A percentile compares a stretch with the other conserved stretches of the same genome.
These are phyloP conservation scores for Diachrysia chrysitis DNA, from an alignment of 2,888 invertebrate species.

Conservation along the genomic window DNA sequence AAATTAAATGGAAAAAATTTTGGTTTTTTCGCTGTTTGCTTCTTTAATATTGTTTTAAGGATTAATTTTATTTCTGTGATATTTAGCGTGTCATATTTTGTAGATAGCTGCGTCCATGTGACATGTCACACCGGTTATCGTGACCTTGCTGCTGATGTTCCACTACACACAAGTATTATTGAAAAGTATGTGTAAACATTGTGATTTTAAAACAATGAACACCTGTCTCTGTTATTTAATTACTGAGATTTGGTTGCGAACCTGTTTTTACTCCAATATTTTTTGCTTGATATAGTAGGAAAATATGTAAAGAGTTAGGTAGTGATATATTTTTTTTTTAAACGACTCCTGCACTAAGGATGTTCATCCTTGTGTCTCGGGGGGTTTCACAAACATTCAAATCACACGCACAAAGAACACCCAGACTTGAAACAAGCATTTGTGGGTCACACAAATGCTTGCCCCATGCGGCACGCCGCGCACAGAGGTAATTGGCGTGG, in stretches of 20 bases:
- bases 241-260: background rate
- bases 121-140: constrained; percentile 18
- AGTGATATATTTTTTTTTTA: too few relatives aligned
- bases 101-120: background rate
- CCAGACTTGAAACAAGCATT: too few relatives aligned
- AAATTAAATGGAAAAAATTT: background rate
- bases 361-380: too few relatives aligned
- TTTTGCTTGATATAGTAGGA: background rate
- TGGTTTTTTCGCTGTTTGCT: too few relatives aligned
- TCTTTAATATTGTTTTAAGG: constrained; percentile 1
- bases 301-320: background rate
- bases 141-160: constrained; percentile 30
- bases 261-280: background rate
- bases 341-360: too few relatives aligned
- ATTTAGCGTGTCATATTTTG: background rate
- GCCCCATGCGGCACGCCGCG: too few relatives aligned
- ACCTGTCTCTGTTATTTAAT: background rate
- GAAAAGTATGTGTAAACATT: background rate
- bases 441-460: too few relatives aligned
- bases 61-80: constrained; percentile 25
- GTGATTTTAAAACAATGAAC: constrained; percentile 4
- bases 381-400: too few relatives aligned
- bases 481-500: too few relatives aligned
- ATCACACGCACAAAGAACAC: too few relatives aligned
- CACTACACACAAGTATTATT: background rate